Conservation (phyloP, 2,888 invertebrate genomes). For the Ditula angustiorana region DNA sequence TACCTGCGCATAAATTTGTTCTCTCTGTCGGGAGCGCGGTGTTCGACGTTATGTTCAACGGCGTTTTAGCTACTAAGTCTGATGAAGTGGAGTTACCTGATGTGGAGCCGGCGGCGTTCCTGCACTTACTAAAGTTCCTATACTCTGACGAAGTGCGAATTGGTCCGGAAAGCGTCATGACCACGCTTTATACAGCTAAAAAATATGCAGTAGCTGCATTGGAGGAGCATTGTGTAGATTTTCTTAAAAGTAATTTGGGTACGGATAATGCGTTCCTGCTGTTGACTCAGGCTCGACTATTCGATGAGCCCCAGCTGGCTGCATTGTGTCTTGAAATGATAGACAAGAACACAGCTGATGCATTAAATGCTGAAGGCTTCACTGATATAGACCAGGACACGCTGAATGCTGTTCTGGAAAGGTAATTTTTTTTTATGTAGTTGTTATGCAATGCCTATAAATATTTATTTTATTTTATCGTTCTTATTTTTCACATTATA, state of each 20-base stretch:
- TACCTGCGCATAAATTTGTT: slow-evolving; percentile 93
- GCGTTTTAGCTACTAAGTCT: slow-evolving; percentile 88
- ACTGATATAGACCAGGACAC: slow-evolving; percentile 93
- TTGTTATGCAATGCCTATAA: no score
- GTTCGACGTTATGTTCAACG: slow-evolving; percentile 95
- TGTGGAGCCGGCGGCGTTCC: slow-evolving; percentile 93
- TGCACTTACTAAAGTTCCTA: slow-evolving; percentile 89
- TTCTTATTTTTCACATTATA: no score
- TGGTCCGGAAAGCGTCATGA: slow-evolving; percentile 94
- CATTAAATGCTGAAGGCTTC: slow-evolving; percentile 92
- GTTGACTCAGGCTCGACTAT: slow-evolving; percentile 91
- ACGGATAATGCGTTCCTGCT: slow-evolving; percentile 94
- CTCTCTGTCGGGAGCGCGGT: slow-evolving; percentile 93
- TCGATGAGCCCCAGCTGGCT: slow-evolving; percentile 93
- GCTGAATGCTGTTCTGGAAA: slow-evolving; percentile 89
- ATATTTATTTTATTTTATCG: no score
- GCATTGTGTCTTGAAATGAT: slow-evolving; percentile 92
- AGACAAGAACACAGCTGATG: slow-evolving; percentile 93
- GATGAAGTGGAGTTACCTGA: slow-evolving; percentile 93
- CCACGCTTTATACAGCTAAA: slow-evolving; percentile 93
- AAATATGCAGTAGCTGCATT: slow-evolving; percentile 94
- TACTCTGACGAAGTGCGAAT: slow-evolving; percentile 94
- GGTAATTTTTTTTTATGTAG: slow-evolving; percentile 59
- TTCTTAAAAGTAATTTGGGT: slow-evolving; percentile 89
- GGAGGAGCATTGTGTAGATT: slow-evolving; percentile 93